Conservation (phyloP, 2,113 vertebrate genomes). For the Dolichallabes microphthalmus region DNA sequence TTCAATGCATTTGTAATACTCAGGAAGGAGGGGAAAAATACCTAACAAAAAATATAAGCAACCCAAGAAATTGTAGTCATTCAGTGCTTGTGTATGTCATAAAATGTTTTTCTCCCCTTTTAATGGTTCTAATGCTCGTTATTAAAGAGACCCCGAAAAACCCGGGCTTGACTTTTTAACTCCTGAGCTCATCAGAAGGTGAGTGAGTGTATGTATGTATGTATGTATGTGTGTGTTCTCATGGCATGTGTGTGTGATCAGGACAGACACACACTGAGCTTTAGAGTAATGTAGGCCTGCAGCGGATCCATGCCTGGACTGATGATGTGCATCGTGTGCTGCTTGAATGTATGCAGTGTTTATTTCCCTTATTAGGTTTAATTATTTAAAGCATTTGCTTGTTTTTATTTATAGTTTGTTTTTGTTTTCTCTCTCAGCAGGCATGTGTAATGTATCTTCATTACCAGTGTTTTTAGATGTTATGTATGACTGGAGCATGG, state of each 20-base stretch:
- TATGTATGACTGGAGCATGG: background rate
- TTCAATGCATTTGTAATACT: background rate
- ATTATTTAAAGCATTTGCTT: background rate
- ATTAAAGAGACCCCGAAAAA: slow-evolving; percentile 34
- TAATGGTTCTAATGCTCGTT: slow-evolving; percentile 26
- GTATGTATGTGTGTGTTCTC: background rate
- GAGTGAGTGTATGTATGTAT: background rate
- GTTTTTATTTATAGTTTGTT: background rate
- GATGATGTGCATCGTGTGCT: background rate
- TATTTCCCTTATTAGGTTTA: background rate
- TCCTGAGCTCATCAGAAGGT: slow-evolving; percentile 34
- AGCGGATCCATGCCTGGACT: background rate
- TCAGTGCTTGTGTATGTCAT: background rate
- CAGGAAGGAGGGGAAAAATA: background rate
- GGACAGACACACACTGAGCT: background rate
- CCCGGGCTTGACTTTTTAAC: background rate
- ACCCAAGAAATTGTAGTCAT: background rate
- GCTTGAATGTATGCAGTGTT: background rate
- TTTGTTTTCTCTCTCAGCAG: background rate
- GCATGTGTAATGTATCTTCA: background rate
- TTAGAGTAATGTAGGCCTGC: background rate
- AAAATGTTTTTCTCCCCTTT: background rate
- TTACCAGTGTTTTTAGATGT: background rate
- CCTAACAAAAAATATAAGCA: background rate
- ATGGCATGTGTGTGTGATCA: slow-evolving; percentile 1